Evolutionary conservation across 1,140 invertebrate genomes (phyloP), one percentile per base, ranked within the genome.

Genomic region (Proales similis): DNA sequence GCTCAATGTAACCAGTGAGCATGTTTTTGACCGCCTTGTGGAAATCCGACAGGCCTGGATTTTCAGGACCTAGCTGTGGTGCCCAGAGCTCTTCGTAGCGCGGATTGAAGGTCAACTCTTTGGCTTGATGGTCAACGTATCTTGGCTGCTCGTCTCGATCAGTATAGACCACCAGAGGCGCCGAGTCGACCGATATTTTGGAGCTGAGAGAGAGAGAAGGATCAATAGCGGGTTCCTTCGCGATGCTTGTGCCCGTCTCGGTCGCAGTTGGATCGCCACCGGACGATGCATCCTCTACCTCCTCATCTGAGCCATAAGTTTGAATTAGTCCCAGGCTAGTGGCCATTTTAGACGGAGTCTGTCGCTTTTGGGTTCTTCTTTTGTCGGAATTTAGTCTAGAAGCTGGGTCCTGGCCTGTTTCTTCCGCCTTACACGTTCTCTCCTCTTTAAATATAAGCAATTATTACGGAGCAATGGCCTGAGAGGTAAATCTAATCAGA

Each of bases 51-150:
- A 62, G 46, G 5, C 19, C n/a, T 14, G 91, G 91, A 79, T 94
- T 90, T 68, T 85, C 82, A 4, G 91, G 92, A 0, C 92, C 91
- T 17, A 88, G 66, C 73, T 75, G 43, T 3, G 92, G 90, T n/a
- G 89, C 85, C 80, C 85, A 97, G 3, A 98, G 75, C 74, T 96
- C 88, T 61, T 97, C 90, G 78, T 83, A 95, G 70, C 86, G 91
- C n/a, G 90, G 88, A 80, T 98, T 98, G 69, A 85, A 85, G 64
- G 77, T 81, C 4, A 98, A 74, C 77, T 93, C 89, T 45, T 45
- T 43, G 9, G 33, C 20, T 17, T 33, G 33, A 11, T 57, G 24
- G 33, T 14, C 14, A 12, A 57, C 30, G 20, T 42, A 57, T 7
- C 45, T 27, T 19, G 39, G 51, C 45, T 57, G 36, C 12, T 57